Conservation (phyloP, 2,797 vertebrate species). For the Aplochiton taeniatus region DNA sequence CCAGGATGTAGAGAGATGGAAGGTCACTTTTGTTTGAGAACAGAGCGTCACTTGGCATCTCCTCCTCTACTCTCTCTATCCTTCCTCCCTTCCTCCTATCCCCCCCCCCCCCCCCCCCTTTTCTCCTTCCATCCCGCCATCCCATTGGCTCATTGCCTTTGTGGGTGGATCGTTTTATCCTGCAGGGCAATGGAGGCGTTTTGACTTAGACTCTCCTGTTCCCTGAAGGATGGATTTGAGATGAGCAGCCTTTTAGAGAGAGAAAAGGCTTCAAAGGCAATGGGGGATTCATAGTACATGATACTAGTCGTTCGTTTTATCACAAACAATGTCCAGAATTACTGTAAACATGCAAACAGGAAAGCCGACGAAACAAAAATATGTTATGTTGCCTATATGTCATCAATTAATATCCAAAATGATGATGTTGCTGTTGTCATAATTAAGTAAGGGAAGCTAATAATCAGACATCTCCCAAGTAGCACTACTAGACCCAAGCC, state of each 20-base stretch:
- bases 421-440: no score
- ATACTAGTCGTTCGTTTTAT: slow-evolving; percentile 1
- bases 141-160: slow-evolving; percentile 33
- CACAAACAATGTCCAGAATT: slow-evolving; percentile 4
- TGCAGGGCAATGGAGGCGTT: slow-evolving; percentile 34
- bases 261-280: no score
- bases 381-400: no score
- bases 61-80: slow-evolving; percentile 12
- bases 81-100: slow-evolving; percentile 21
- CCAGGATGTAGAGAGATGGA: slow-evolving; percentile 3
- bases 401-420: no score
- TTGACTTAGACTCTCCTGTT: slow-evolving; percentile 6
- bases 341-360: neutral
- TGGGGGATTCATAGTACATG: no score
- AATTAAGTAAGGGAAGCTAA: no score
- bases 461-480: no score
- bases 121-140: slow-evolving; percentile 15
- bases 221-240: neutral
- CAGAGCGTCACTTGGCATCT: slow-evolving; percentile 7
- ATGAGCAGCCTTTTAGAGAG: neutral
- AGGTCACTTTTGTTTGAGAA: slow-evolving; percentile 10
- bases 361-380: no score
- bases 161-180: slow-evolving; percentile 29
- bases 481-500: no score
- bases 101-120: neutral